Evolutionary conservation across 2,888 invertebrate genomes (phyloP), one percentile per base, ranked within the genome.

Genomic region (Oscheius onirici): DNA sequence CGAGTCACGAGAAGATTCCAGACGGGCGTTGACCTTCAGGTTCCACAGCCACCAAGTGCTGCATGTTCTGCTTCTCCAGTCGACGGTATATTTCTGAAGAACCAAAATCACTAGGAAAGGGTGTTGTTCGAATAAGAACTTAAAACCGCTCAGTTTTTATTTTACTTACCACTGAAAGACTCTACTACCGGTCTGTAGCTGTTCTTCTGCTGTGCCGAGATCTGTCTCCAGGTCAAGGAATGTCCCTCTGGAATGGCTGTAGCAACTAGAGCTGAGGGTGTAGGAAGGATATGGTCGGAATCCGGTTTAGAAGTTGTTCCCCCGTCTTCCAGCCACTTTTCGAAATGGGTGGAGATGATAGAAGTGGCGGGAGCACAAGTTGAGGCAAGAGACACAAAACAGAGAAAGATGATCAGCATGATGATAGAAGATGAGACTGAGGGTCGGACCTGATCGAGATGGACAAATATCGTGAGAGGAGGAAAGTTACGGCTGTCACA

Each of bases 61-160:
- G 63, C 20, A 46, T 46, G 11, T 63, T 63, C 49, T 63, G 63
- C 20, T 63, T 44, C 28, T 63, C 63, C 46, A 63, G 28, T 15
- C 63, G 63, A n/a, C 63, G 63, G 26, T 63, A 63, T 8, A 63
- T 46, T 11, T 63, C 63, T 63, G 46, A 20, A 52, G 22, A 52
- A 15, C 6, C 13, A 52, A 10, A 13, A 40, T 5, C 20, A 46
- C 17, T 20, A 44, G 6, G 2, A 22, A 2, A 15, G 11, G n/a
- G n/a, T n/a, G n/a, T n/a, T n/a, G n/a, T n/a, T n/a, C n/a, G n/a
- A 34, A 8, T 34, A 34, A 8, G 34, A 6, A 34, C 5, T 34
- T 8, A 34, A 34, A 34, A 34, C 3, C 34, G 34, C 3, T 8
- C 34, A n/a, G n/a, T n/a, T n/a, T n/a, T 34, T 6, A 34, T 8